Conservation (phyloP, 1,140 invertebrate genomes). For the Hylaeus volcanicus region DNA sequence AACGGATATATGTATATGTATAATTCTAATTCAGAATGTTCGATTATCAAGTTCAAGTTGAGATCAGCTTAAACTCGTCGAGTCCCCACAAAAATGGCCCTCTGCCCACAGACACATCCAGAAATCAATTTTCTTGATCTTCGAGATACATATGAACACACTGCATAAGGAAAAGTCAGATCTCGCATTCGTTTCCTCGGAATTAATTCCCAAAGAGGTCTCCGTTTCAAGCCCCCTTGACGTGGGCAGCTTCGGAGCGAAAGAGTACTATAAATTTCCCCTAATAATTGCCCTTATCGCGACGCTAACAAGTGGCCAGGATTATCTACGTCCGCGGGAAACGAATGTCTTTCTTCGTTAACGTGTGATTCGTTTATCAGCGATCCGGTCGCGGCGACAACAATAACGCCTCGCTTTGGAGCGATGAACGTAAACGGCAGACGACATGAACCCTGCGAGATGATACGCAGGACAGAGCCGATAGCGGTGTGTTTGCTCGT, state of each 20-base stretch:
- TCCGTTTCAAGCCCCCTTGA: no score
- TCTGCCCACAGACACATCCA: no score
- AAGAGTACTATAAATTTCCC: neutral
- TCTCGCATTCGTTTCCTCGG: no score
- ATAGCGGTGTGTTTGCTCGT: slow-evolving; percentile 58
- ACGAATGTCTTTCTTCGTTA: slow-evolving; percentile 25
- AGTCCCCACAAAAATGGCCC: no score
- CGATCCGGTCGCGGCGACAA: slow-evolving; percentile 8
- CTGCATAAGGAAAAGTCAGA: no score
- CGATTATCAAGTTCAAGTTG: no score
- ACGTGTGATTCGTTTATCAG: slow-evolving; percentile 53
- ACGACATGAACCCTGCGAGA: slow-evolving; percentile 13
- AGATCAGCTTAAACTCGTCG: no score
- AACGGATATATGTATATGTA: no score
- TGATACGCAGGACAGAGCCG: slow-evolving; percentile 29
- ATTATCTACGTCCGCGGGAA: neutral
- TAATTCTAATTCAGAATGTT: no score
- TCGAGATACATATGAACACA: no score
- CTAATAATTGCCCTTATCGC: slow-evolving; percentile 32
- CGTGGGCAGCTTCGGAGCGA: neutral
- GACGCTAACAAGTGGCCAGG: slow-evolving; percentile 22
- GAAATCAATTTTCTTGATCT: no score
- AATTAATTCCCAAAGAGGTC: no score
- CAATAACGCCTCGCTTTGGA: slow-evolving; percentile 5
- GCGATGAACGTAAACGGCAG: slow-evolving; percentile 8